Conservation (phyloP, 1,140 invertebrate genomes). For the Drosophila bipectinata region DNA sequence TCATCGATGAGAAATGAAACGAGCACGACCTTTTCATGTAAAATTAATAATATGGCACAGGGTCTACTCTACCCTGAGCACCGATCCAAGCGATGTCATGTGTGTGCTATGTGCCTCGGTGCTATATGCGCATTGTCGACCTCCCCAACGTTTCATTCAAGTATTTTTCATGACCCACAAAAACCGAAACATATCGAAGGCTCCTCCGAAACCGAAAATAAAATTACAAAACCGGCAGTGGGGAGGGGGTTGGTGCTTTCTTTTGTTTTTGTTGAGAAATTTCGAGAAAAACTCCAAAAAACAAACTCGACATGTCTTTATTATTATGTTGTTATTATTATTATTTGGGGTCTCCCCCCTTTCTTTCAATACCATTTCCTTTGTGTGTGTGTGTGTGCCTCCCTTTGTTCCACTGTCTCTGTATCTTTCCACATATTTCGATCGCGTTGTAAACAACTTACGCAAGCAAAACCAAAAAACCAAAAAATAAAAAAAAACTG, state of each 20-base stretch:
- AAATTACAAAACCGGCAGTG: conserved; percentile 3
- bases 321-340: conserved; percentile 37
- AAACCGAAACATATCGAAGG: conserved; percentile 30
- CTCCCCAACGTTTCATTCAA: conserved; percentile 55
- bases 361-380: conserved; percentile 38
- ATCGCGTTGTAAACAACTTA: conserved; percentile 75
- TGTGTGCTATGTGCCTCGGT: conserved; percentile 8
- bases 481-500: background rate
- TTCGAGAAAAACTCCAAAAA: conserved; percentile 58
- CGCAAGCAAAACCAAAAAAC: conserved; percentile 55
- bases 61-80: conserved; percentile 47
- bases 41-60: conserved; percentile 79
- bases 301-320: conserved; percentile 42
- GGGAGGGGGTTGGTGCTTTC: conserved; percentile 40
- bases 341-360: conserved; percentile 21
- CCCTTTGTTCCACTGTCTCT: conserved; percentile 16
- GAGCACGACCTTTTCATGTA: conserved; percentile 69
- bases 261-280: conserved; percentile 58
- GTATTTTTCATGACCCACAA: conserved; percentile 66
- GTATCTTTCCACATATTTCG: conserved; percentile 52
- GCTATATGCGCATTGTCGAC: conserved; percentile 42
- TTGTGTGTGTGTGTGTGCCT: conserved; percentile 7
- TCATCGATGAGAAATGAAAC: conserved; percentile 61
- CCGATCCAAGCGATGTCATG: conserved; percentile 30
- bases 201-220: conserved; percentile 33